phyloP scores from a whole-genome alignment of 2,797 vertebrate genomes.

The Pampus argenteus region DNA sequence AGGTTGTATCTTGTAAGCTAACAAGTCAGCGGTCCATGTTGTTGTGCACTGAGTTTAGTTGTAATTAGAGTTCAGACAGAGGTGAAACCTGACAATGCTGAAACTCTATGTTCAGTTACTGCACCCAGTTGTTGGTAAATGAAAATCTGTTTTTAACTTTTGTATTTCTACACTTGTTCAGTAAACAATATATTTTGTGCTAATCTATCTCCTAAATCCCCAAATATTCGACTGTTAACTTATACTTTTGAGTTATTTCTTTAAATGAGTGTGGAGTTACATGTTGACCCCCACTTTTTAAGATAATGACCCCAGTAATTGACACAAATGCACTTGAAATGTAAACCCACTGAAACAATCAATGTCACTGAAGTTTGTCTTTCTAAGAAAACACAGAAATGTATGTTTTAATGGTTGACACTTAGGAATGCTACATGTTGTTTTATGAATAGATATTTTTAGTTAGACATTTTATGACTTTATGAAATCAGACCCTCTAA shows the following conservation, averaged over 20 bases:
- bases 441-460: conserved; percentile 1
- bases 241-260: neutral
- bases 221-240: conserved; percentile 45
- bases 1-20: neutral
- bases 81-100: no score
- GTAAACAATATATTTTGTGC: neutral
- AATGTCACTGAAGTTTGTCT: neutral
- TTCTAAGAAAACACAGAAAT: conserved; percentile 4
- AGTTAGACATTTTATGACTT: conserved; percentile 8
- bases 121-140: neutral
- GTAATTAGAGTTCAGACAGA: neutral
- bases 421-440: conserved; percentile 17
- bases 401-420: conserved; percentile 9
- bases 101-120: no score
- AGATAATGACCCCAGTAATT: conserved; percentile 3
- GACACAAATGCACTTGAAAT: conserved; percentile 34
- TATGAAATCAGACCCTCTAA: conserved; percentile 15
- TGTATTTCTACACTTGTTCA: neutral
- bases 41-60: neutral
- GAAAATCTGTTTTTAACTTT: neutral
- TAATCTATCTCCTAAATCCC: neutral
- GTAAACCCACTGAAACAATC: conserved; percentile 23
- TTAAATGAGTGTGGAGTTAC: neutral
- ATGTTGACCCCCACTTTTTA: neutral
- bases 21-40: neutral